Conservation (phyloP, 92 coral and sea anemone genomes). For the Desmophyllum pertusum region DNA sequence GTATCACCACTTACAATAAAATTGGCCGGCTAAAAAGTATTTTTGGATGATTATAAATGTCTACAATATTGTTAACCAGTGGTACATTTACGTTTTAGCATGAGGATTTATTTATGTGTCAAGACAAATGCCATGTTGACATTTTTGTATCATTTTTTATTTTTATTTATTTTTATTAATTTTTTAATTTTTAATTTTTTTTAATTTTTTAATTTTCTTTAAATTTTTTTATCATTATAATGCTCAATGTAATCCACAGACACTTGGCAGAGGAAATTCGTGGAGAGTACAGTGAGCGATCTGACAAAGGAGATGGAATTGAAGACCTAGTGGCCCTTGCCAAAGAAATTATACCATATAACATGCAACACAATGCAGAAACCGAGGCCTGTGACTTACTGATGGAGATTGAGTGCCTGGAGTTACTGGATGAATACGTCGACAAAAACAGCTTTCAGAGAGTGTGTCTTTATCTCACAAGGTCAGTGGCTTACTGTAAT, state of each 20-base stretch:
- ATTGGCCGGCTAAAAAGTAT: too few relatives aligned
- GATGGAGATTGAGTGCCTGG: conserved; percentile 93
- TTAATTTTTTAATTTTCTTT: background rate
- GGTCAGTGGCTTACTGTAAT: conserved; percentile 63
- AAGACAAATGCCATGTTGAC: too few relatives aligned
- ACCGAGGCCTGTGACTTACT: conserved; percentile 97
- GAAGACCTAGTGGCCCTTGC: conserved; percentile 83
- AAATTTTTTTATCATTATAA: background rate
- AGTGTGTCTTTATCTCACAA: conserved; percentile 93
- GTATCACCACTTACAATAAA: too few relatives aligned
- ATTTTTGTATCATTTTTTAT: too few relatives aligned
- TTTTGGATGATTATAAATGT: too few relatives aligned
- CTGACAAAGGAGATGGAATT: conserved; percentile 59
- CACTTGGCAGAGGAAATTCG: conserved; percentile 96
- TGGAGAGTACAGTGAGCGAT: conserved; percentile 78
- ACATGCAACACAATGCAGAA: conserved; percentile 97
- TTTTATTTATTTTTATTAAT: too few relatives aligned
- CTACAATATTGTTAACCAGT: too few relatives aligned
- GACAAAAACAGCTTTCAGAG: conserved; percentile 91
- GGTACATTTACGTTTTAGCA: too few relatives aligned
- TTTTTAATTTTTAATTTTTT: too few relatives aligned
- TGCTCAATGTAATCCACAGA: conserved; percentile 34
- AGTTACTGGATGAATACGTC: conserved; percentile 70
- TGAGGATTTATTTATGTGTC: too few relatives aligned
- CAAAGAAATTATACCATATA: conserved; percentile 84